Base-by-base conservation (phyloP, 2,113 vertebrate species). In the Pholis gunnellus region DNA sequence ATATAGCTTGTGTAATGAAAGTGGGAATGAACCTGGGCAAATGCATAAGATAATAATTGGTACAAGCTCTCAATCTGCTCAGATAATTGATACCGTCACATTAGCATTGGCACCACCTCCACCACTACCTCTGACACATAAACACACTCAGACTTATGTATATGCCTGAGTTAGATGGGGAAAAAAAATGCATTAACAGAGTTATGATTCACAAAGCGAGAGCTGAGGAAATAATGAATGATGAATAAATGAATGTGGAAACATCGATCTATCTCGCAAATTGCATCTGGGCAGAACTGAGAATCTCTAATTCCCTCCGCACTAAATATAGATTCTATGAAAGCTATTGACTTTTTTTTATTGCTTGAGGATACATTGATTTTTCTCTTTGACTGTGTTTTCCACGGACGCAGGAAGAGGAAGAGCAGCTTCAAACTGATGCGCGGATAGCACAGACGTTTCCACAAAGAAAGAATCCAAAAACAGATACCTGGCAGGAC, bases 291-390 rank as follows among this genome's bases (percentile, higher is more conserved):
- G 64, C 50, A 78, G 72, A 86, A 82, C 56, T 71, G 61, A 75
- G 71, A 69, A 77, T 83, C 68, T 79, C 83, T 31, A 65, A 75
- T 83, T 90, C 83, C 84, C 74, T 54, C 70, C 2, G 9, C 59
- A 34, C 89, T 88, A 92, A 91, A 89, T 86, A 85, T 92, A 92
- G 90, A 86, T 82, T 57, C 50, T 76, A 88, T 91, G 90, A 91
- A 91, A 84, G 82, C 57, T 91, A 90, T 91, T 89, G 92, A 91
- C 87, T 92, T 93, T 34, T 31, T 89, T 89, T 80, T 44, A 84
- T 88, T 86, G 93, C 93, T 94, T 81, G 78, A 90, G 93, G 92
- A 92, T 81, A 89, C 79, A 92, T 91, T 88, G 90, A 93, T 91
- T 91, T 93, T 92, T 89, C 71, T 60, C 70, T 92, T 91, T 91